phyloP scores from a whole-genome alignment of 2,888 invertebrate genomes.

The Pharmacophagus antenor region DNA sequence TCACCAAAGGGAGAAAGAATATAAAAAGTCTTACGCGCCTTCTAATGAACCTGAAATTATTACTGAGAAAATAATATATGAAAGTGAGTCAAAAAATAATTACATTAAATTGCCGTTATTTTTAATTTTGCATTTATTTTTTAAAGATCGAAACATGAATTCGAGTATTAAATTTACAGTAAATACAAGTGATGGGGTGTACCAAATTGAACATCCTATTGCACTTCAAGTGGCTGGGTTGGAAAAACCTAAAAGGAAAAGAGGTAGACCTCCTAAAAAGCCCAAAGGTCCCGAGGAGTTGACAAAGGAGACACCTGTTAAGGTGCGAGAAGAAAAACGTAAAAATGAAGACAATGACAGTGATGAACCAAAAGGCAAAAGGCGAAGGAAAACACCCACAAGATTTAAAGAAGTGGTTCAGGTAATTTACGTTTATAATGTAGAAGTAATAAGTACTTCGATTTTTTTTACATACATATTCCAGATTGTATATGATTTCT shows the following conservation, averaged over 20 bases:
- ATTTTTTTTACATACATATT: no score
- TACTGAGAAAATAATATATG: conserved; percentile 61
- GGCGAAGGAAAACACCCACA: conserved; percentile 84
- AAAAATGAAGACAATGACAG: conserved; percentile 41
- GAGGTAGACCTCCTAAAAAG: conserved; percentile 86
- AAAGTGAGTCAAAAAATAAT: conserved; percentile 49
- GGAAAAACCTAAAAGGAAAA: conserved; percentile 84
- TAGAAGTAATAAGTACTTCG: no score
- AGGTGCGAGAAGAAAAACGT: conserved; percentile 42
- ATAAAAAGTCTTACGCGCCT: conserved; percentile 52
- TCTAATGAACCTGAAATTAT: conserved; percentile 47
- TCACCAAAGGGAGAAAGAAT: conserved; percentile 61
- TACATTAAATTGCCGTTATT: background rate
- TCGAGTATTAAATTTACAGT: conserved; percentile 59
- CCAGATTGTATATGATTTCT: no score
- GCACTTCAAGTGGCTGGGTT: conserved; percentile 83
- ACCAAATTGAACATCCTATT: conserved; percentile 83
- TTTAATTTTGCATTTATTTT: background rate
- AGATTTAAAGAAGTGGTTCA: conserved; percentile 82
- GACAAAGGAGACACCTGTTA: conserved; percentile 48
- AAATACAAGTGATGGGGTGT: conserved; percentile 82
- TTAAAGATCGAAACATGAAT: background rate
- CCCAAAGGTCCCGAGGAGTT: conserved; percentile 60
- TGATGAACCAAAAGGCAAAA: conserved; percentile 79
- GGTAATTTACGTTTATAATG: conserved; percentile 49